Evolutionary conservation across 2,797 vertebrate species (phyloP).

Genomic region (Syngnathus acus): DNA sequence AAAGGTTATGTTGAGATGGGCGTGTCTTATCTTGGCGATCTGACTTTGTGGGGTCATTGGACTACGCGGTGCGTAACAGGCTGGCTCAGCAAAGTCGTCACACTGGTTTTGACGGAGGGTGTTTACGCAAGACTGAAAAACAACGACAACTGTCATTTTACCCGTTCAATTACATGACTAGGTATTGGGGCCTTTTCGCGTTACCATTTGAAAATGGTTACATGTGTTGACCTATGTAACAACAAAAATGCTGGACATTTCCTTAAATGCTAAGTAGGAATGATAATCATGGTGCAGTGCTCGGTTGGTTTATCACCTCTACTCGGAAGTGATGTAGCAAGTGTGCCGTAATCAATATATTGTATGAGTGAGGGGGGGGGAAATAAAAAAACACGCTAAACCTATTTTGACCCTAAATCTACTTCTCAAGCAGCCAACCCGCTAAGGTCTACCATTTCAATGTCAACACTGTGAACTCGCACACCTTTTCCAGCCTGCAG

Average conservation of each 20-base stretch:
- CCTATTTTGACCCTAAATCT: no score
- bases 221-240: not conserved
- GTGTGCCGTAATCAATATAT: no score
- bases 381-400: no score
- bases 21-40: constrained; percentile 37
- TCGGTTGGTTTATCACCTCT: no score
- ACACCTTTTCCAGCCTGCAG: no score
- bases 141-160: not conserved
- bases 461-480: no score
- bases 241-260: not conserved
- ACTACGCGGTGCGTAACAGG: constrained; percentile 10
- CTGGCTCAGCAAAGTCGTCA: constrained; percentile 19
- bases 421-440: no score
- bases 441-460: no score
- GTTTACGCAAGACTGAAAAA: constrained; percentile 13
- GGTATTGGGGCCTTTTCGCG: not conserved
- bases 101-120: constrained; percentile 39
- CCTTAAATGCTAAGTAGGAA: no score
- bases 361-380: no score
- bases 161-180: not conserved
- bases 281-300: no score
- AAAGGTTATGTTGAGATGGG: constrained; percentile 46
- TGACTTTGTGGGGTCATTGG: constrained; percentile 28
- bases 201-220: not conserved
- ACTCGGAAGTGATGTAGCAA: no score